Base-by-base conservation (phyloP, 2,797 vertebrate genomes). In the Muscicapa striata region DNA sequence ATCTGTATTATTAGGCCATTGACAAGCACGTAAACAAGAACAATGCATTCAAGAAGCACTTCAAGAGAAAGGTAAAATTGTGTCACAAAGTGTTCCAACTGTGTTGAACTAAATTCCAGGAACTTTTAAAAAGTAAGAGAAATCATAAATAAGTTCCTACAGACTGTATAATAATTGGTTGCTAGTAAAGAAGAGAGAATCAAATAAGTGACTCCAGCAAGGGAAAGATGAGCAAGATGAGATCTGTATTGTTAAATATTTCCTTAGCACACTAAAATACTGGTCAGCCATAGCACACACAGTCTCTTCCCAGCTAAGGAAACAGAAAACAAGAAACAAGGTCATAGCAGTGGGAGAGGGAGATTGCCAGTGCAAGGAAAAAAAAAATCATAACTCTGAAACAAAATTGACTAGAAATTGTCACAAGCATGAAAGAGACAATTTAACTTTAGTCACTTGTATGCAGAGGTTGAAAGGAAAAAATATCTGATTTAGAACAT, bases 1-100 rank as follows among this genome's bases (percentile, higher is more conserved):
- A 89, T 94, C 78, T 92, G 48, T 87, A 84, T 78, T 83, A 83
- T 92, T 75, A 78, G 8, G 41, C 54, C 75, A 92, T 46, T 86
- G 61, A 74, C 45, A 67, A 92, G 55, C 51, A 80, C 9, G 5
- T 84, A 75, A 94, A 78, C 49, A 77, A 63, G 66, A 87, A 45
- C 91, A 89, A 84, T 45, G 34, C 49, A 78, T 61, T 62, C 36
- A 70, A 84, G 66, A 81, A 74, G 61, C 52, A 59, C 43, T 66
- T 87, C n/a, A 81, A 67, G 38, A 48, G 49, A 57, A 84, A 86
- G 62, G 74, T 52, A 77, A 74, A 94, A 75, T 32, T 61, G 66
- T 59, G 48, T 67, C 45, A 78, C 52, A 63, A n/a, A 43, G 48
- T 30, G 4, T 66, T 82, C 41, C 38, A 87, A 75, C 32, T 79